Evolutionary conservation across 2,113 vertebrate genomes (phyloP), one percentile per base, ranked within the genome.

Genomic region (Ursus arctos): DNA sequence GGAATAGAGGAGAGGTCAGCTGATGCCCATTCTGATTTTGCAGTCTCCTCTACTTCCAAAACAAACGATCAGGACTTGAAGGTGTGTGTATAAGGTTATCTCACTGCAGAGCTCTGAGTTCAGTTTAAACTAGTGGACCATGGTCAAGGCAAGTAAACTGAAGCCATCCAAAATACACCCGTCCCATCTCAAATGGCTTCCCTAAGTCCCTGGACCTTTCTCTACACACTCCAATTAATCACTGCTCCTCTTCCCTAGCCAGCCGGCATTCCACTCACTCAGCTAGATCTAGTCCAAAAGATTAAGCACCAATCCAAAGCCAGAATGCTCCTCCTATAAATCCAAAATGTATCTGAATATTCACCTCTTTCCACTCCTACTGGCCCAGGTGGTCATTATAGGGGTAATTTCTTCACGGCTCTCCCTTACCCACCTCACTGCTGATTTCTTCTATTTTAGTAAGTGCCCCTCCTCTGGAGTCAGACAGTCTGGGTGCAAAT

Each of bases 21-120:
- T 84, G 76, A 76, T 57, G 16, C 55, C 33, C 74, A 76, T 76
- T 55, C 43, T 55, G 59, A 94, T 91, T 91, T 82, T 88, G 91
- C 69, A 65, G 22, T 63, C 93, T 77, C 57, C 93, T 71, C 86
- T 61, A 21, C 43, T 94, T 93, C 43, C 71, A 88, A 82, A 95
- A 59, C 47, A 49, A 97, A 76, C 21, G 11, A 61, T 51, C 57
- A 69, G 22, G 36, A 84, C 61, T 79, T 49, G 63, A 85, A 65
- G 55, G 36, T 36, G 36, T 36, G 49, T 74, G 55, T 49, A 7
- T 33, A 76, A 76, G 9, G 19, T 69, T 72, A 71, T 43, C 28
- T 71, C 76, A 72, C 8, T 26, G 79, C 55, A 53, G 49, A 89
- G 28, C 83, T 63, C 11, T 57, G 53, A 86, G 36, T 72, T 94